Percentiles rank a stretch among this genome's conserved stretches.
Evolutionary conservation across 2,113 vertebrate species (phyloP).

Genomic region (Cochlearius cochlearius): DNA sequence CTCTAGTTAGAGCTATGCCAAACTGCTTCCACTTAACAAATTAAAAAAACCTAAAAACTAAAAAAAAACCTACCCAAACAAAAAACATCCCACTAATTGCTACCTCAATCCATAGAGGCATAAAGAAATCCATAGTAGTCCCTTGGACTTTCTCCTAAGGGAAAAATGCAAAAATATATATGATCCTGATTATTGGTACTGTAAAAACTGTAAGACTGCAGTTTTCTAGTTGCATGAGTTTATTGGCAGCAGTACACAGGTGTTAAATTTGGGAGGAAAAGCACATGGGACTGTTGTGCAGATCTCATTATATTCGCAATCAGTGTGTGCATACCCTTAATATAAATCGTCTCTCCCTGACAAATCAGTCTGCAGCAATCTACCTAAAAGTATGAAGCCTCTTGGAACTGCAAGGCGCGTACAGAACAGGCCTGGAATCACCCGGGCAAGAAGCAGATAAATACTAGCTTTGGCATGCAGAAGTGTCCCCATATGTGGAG

Average conservation of each 20-base stretch:
- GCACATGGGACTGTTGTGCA: not conserved
- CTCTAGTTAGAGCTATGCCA: not conserved
- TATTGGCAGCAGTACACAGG: not conserved
- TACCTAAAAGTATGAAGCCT: not conserved
- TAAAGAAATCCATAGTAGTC: not conserved
- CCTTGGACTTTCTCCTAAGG: not conserved
- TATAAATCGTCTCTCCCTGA: not conserved
- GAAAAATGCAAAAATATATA: not conserved
- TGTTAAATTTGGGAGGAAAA: not conserved
- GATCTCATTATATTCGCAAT: not conserved
- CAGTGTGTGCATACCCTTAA: fast-evolving
- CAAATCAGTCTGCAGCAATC: not conserved
- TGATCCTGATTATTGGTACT: not conserved
- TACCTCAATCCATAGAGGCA: not conserved
- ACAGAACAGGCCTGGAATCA: not conserved
- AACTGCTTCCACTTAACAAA: not conserved
- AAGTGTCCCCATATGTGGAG: not conserved
- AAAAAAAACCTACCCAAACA: too few relatives aligned
- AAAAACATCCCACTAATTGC: not conserved
- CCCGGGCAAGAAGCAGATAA: not conserved
- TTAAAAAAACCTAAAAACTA: too few relatives aligned
- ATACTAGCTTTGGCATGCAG: not conserved
- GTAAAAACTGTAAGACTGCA: not conserved
- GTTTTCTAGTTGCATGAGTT: not conserved
- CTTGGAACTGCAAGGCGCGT: not conserved